Percentiles rank a stretch among this genome's conserved stretches.
Conservation (phyloP, 2,797 vertebrate species). For the Dryobates pubescens region DNA sequence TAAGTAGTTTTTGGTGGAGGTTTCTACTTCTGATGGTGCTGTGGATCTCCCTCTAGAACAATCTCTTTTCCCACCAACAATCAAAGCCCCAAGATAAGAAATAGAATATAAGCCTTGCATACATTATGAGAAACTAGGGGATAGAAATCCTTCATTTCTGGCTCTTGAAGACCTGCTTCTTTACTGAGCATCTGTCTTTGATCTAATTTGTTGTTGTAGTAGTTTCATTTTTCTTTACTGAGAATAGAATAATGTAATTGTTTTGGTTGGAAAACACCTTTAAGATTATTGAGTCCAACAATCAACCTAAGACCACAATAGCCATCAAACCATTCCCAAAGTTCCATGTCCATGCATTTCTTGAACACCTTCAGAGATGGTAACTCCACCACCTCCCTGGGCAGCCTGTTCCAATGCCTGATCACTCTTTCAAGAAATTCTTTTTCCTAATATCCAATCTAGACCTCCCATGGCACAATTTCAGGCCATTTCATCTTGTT, state of each 20-base stretch:
- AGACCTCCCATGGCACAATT: too few relatives aligned
- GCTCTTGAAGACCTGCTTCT: neutral
- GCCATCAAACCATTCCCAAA: too few relatives aligned
- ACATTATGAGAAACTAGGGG: neutral
- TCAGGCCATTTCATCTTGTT: too few relatives aligned
- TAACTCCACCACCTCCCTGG: too few relatives aligned
- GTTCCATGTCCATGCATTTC: too few relatives aligned
- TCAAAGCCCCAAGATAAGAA: neutral
- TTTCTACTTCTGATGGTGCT: neutral
- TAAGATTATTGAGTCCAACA: too few relatives aligned
- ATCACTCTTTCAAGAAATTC: too few relatives aligned
- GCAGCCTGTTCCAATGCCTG: too few relatives aligned
- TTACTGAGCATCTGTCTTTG: neutral
- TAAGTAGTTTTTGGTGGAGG: neutral
- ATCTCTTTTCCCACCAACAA: neutral
- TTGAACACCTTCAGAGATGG: too few relatives aligned
- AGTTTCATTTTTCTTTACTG: neutral
- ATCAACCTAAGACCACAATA: too few relatives aligned
- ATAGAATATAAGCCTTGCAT: neutral
- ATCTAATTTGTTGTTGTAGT: neutral
- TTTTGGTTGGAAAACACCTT: too few relatives aligned
- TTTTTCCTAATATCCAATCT: too few relatives aligned
- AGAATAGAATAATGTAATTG: neutral
- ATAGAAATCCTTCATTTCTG: neutral
- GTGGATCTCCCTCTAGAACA: neutral